A percentile compares a stretch with the other conserved stretches of the same genome.
Evolutionary conservation across 2,888 invertebrate species (phyloP).

Genomic region (Amphimallon solstitiale): DNA sequence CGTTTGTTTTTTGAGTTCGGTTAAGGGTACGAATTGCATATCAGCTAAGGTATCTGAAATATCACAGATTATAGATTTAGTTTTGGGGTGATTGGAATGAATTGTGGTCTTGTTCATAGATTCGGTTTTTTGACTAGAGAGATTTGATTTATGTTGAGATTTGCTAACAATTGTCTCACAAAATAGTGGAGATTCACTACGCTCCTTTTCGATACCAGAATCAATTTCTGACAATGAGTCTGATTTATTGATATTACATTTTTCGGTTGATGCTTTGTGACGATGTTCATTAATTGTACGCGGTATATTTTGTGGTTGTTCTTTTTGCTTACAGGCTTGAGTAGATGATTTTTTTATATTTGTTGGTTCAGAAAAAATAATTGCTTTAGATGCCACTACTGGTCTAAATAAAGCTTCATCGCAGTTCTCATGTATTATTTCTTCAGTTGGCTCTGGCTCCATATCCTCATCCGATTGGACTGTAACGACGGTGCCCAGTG

Average conservation of each 20-base stretch:
- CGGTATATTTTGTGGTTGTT: neutral
- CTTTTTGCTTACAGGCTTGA: slow-evolving; percentile 1
- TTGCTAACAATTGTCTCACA: slow-evolving; percentile 4
- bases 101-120: neutral
- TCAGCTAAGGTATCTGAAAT: slow-evolving; percentile 40
- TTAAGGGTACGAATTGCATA: slow-evolving; percentile 35
- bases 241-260: slow-evolving; percentile 24
- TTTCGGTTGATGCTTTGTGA: slow-evolving; percentile 2
- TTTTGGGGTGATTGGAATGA: slow-evolving; percentile 9
- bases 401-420: slow-evolving; percentile 78
- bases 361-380: slow-evolving; percentile 52
- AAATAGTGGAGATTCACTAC: slow-evolving; percentile 33
- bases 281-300: slow-evolving; percentile 1
- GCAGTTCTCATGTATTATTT: slow-evolving; percentile 68
- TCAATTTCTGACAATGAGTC: slow-evolving; percentile 34
- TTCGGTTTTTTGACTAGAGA: slow-evolving; percentile 17
- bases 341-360: slow-evolving; percentile 24
- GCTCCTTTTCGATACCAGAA: slow-evolving; percentile 36
- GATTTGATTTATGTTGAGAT: neutral
- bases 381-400: slow-evolving; percentile 68
- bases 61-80: slow-evolving; percentile 38
- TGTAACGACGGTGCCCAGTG: slow-evolving; percentile 77
- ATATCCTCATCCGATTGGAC: slow-evolving; percentile 63
- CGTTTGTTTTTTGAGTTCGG: slow-evolving; percentile 22
- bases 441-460: slow-evolving; percentile 53